Conservation (phyloP, 1,140 invertebrate genomes). For the Condylostylus longicornis region DNA sequence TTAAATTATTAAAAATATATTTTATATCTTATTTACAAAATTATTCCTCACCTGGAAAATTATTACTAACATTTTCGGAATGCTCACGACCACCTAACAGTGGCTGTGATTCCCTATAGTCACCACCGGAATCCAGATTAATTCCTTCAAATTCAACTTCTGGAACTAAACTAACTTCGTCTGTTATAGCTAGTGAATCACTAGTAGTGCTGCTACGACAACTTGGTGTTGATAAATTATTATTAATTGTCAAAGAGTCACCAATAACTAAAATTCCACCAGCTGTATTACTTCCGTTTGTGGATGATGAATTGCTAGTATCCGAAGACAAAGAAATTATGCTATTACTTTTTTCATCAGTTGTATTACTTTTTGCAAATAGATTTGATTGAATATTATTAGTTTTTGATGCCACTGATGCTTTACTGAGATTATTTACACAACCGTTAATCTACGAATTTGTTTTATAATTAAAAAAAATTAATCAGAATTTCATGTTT, state of each 20-base stretch:
- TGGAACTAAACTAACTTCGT: slow-evolving; percentile 28
- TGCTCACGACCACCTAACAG: slow-evolving; percentile 67
- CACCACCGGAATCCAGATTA: slow-evolving; percentile 48
- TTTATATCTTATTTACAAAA: too few species aligned
- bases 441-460: neutral
- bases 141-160: slow-evolving; percentile 42
- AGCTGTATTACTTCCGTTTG: slow-evolving; percentile 29
- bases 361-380: neutral
- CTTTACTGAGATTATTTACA: neutral
- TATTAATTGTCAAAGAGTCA: neutral
- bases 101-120: slow-evolving; percentile 76
- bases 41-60: slow-evolving; percentile 55
- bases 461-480: neutral
- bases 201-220: neutral
- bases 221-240: neutral
- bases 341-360: neutral
- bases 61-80: slow-evolving; percentile 58
- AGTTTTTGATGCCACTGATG: neutral
- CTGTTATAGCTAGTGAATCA: slow-evolving; percentile 2
- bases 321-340: slow-evolving; percentile 12
- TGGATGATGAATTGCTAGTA: neutral
- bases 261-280: slow-evolving; percentile 9
- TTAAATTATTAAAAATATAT: too few species aligned
- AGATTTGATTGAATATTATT: neutral
- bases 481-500: neutral